Evolutionary conservation across 37 sponge, comb jelly and placozoan species (phyloP), one percentile per base, ranked within the genome.

Genomic region (Theonella swinhoei): DNA sequence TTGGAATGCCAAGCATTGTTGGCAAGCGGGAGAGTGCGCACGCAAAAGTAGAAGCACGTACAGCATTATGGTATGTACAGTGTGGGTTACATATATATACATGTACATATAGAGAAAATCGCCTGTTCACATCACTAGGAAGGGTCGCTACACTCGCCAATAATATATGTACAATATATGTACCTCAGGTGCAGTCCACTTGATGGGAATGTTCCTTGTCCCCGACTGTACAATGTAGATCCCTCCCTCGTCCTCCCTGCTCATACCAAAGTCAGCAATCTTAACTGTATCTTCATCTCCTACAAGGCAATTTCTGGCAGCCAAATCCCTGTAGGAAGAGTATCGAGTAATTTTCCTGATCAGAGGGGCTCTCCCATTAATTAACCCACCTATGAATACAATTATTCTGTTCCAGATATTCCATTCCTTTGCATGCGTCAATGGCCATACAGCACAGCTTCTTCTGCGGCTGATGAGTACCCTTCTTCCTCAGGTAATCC

Each of bases 111-210:
- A n/a, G n/a, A n/a, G n/a, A n/a, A n/a, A n/a, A n/a, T n/a, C n/a
- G n/a, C n/a, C n/a, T n/a, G n/a, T n/a, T n/a, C n/a, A n/a, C n/a
- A n/a, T n/a, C n/a, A n/a, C n/a, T n/a, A n/a, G n/a, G n/a, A n/a
- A n/a, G n/a, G n/a, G n/a, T n/a, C n/a, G n/a, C n/a, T 47, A 47
- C 54, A 17, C 7, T 47, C 54, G 14, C 54, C 54, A 47, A 47
- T 47, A 47, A 47, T 47, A 17, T 47, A 17, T 7, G 54, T 35
- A 40, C 24, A 35, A 37, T 20, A 42, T n/a, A 65, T 75, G n/a
- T 26, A 94, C 96, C 91, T 96, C 97, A 37, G 97, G 97, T 0
- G 97, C 95, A 58, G 97, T 96, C 97, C 97, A 96, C 39, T 96
- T 96, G 63, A 96, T 94, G 38, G 97, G 97, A n/a, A 96, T 87